phyloP scores from a whole-genome alignment of 2,113 vertebrate genomes.

The Shinisaurus crocodilurus region DNA sequence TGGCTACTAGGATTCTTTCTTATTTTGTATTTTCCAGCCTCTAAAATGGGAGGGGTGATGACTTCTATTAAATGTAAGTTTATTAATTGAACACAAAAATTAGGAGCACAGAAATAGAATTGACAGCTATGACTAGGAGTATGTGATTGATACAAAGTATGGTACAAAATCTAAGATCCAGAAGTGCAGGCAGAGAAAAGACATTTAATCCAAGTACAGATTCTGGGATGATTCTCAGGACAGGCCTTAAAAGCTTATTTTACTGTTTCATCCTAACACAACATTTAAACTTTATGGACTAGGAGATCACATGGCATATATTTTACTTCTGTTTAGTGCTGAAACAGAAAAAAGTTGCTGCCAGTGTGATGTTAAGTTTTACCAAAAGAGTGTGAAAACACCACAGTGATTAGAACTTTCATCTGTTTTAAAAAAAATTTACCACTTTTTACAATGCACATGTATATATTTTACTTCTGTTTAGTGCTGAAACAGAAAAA shows the following conservation, averaged over 20 bases:
- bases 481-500: slow-evolving; percentile 35
- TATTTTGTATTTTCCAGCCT: neutral
- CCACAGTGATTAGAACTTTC: no score
- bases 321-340: slow-evolving; percentile 40
- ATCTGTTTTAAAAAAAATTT: no score
- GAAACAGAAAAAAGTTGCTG: slow-evolving; percentile 26
- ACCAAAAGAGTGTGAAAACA: no score
- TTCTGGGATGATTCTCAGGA: neutral
- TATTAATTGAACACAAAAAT: neutral
- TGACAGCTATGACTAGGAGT: neutral
- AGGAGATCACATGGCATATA: neutral
- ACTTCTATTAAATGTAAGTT: neutral
- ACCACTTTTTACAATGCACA: no score
- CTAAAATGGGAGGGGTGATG: neutral
- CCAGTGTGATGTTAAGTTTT: slow-evolving; percentile 19
- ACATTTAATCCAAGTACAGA: neutral
- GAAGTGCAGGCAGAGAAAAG: neutral
- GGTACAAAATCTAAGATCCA: neutral
- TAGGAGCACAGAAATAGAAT: neutral
- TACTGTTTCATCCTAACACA: slow-evolving; percentile 21
- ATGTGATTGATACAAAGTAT: neutral
- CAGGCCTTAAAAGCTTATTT: neutral
- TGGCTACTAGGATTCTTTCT: neutral
- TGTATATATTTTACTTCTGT: slow-evolving; percentile 29
- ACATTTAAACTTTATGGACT: slow-evolving; percentile 22